Base-by-base conservation (phyloP, 2,888 invertebrate species). In the Laothoe populi region DNA sequence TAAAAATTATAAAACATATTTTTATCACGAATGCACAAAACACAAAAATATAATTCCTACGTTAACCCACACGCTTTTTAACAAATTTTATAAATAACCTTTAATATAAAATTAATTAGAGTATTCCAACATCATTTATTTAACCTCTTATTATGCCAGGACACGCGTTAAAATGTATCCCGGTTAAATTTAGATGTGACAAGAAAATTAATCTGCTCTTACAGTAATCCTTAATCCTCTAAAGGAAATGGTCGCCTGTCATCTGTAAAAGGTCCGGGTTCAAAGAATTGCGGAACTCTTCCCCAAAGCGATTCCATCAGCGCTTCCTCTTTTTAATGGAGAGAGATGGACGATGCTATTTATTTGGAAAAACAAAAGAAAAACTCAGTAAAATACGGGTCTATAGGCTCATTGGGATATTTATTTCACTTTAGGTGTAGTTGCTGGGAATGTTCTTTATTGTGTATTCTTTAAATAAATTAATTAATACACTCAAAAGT, bases 171-270 rank as follows among this genome's bases (percentile, higher is more conserved):
- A 35, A 31, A 19, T 53, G 31, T 53, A 7, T 35, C 19, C 11
- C 19, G 42, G 26, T 49, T 38, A 57, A 48, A 48, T 59, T 62
- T 38, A 40, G 42, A 63, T 63, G 61, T 63, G 63, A 63, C 59
- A 59, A 53, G 63, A 64, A 62, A 60, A 63, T 67, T 66, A 60
- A 64, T 64, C 63, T 62, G 40, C 26, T 49, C 21, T 48, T 48
- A 61, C 60, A 57, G 38, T 61, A 65, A 65, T 65, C 64, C 59
- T 66, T 63, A 60, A 62, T 59, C 61, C 57, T 45, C 26, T 35
- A 57, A 57, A 63, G 64, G 59, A 49, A 64, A 65, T 64, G 63
- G 62, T 57, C 58, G 60, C 62, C 59, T 65, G 63, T 61, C 65
- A 61, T 57, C 61, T 58, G 63, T 63, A 62, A 63, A 64, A 63